A percentile compares a stretch with the other conserved stretches of the same genome.
Conservation (phyloP, 1,140 invertebrate species). For the Neotoxoptera formosana region DNA sequence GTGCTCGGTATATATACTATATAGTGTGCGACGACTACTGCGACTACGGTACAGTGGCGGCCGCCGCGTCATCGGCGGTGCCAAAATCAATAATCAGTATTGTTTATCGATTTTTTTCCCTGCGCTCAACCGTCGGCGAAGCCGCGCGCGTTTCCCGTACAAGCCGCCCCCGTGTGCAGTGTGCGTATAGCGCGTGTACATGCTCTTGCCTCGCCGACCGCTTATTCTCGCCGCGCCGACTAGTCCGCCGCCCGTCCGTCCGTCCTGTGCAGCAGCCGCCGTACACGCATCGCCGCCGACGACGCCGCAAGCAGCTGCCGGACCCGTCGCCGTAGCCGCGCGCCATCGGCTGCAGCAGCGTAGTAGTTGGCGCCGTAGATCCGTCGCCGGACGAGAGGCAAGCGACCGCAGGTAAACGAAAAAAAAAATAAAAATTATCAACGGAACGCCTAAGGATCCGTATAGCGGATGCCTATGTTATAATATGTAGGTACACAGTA, state of each 20-base stretch:
- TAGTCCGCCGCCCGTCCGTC: background rate
- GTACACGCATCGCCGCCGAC: background rate
- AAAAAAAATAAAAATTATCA: background rate
- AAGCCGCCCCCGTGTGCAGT: background rate
- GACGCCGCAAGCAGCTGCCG: background rate
- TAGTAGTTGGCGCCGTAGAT: background rate
- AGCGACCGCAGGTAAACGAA: constrained; percentile 12
- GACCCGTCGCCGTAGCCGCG: background rate
- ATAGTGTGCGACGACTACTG: constrained; percentile 13
- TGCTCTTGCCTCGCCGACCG: background rate
- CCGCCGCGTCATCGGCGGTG: constrained; percentile 56
- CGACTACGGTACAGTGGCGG: constrained; percentile 31
- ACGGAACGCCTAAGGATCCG: background rate
- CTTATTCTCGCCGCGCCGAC: background rate
- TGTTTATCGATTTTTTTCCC: constrained; percentile 58
- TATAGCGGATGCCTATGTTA: too few relatives aligned
- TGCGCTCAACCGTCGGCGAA: constrained; percentile 43
- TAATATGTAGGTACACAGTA: too few relatives aligned
- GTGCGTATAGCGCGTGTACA: background rate
- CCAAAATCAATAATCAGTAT: constrained; percentile 58
- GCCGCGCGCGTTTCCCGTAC: constrained; percentile 41
- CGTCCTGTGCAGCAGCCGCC: background rate
- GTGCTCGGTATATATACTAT: constrained; percentile 24
- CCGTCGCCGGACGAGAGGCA: background rate
- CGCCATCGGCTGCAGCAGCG: background rate